Evolutionary conservation across 2,888 invertebrate genomes (phyloP).

Genomic region (Cataglyphis albicans): DNA sequence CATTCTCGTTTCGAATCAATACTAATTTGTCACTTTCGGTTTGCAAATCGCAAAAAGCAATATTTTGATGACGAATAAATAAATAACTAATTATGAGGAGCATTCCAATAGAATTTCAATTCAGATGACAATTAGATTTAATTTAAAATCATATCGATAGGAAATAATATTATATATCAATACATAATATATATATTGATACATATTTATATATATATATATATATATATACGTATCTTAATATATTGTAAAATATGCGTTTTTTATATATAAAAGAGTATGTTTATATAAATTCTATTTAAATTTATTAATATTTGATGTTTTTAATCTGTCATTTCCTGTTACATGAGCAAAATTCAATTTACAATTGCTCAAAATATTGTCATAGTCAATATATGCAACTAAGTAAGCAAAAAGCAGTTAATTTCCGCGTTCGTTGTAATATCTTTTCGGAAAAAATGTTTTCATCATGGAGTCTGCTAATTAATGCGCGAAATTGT

Average conservation of each 20-base stretch:
- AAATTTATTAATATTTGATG: neutral
- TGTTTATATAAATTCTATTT: neutral
- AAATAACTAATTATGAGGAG: neutral
- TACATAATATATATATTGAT: neutral
- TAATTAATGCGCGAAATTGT: slow-evolving; percentile 71
- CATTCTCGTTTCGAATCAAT: slow-evolving; percentile 22
- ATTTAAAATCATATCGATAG: neutral
- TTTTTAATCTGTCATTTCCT: slow-evolving; percentile 3
- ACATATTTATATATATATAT: too few relatives aligned
- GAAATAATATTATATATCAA: neutral
- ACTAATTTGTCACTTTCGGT: slow-evolving; percentile 31
- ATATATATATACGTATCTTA: neutral
- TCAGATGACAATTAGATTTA: neutral
- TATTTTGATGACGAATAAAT: slow-evolving; percentile 7
- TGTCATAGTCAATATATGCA: slow-evolving; percentile 8
- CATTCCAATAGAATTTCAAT: neutral
- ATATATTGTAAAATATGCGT: neutral
- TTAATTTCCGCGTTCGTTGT: neutral
- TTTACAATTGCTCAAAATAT: slow-evolving; percentile 21
- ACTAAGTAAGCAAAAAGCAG: neutral
- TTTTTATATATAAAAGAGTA: neutral
- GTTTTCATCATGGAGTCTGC: slow-evolving; percentile 31
- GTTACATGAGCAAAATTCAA: neutral
- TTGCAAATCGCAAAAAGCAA: slow-evolving; percentile 1
- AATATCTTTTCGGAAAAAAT: slow-evolving; percentile 7